Evolutionary conservation across 2,113 vertebrate genomes (phyloP).

Genomic region (Vanacampus margaritifer): DNA sequence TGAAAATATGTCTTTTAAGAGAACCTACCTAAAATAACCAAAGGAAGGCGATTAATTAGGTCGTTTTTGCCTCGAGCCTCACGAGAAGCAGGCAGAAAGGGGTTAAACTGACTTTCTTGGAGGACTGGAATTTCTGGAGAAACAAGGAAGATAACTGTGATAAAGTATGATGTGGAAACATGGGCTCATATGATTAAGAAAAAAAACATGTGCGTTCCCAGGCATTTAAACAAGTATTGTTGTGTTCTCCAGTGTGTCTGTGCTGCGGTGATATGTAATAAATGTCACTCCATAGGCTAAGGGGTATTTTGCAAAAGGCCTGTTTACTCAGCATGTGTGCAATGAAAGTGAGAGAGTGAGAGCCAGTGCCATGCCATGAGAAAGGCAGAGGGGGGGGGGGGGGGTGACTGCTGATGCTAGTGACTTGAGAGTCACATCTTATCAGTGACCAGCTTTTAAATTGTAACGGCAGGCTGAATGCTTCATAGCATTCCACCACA

Average conservation of each 20-base stretch:
- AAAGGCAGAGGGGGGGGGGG: background rate
- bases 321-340: constrained; percentile 58
- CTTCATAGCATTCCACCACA: background rate
- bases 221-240: background rate
- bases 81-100: background rate
- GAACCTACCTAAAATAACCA: background rate
- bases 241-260: constrained; percentile 16
- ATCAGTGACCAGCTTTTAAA: constrained; percentile 42
- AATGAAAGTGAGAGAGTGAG: constrained; percentile 25
- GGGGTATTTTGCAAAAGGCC: constrained; percentile 47
- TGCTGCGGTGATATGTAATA: constrained; percentile 37
- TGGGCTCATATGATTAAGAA: background rate
- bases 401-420: constrained; percentile 57
- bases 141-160: constrained; percentile 18
- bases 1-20: background rate
- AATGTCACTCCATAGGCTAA: constrained; percentile 38
- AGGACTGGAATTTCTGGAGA: constrained; percentile 42
- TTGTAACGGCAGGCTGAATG: constrained; percentile 32
- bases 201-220: background rate
- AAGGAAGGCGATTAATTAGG: background rate
- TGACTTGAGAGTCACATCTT: constrained; percentile 55
- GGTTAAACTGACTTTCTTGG: constrained; percentile 1
- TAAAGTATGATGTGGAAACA: constrained; percentile 6
- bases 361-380: background rate
- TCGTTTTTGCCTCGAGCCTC: constrained; percentile 14